Percentiles rank a stretch among this genome's conserved stretches.
These are phyloP conservation scores for Lasioglossum villosulum DNA, from an alignment of 2,888 invertebrate genomes.

Conservation along the genomic window DNA sequence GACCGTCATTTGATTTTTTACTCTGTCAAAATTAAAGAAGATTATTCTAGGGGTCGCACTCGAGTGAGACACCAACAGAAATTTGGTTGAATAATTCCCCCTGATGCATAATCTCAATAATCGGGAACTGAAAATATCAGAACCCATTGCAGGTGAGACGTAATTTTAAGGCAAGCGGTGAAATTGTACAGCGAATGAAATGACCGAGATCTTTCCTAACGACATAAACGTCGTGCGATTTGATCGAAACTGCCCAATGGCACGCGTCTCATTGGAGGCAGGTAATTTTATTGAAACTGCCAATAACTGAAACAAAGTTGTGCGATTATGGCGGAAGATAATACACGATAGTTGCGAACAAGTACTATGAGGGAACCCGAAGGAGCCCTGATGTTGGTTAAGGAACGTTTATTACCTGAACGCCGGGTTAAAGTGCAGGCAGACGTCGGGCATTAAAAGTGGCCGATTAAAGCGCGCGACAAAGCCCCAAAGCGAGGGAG, in stretches of 20 bases:
- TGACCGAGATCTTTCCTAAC: not conserved
- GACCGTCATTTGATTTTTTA: no score
- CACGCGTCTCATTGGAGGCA: not conserved
- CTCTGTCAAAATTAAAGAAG: no score
- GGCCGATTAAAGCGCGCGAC: conserved; percentile 26
- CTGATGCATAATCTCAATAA: no score
- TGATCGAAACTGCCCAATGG: not conserved
- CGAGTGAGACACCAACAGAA: no score
- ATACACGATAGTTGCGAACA: not conserved
- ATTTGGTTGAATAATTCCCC: no score
- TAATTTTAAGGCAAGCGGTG: no score
- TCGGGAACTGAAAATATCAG: no score
- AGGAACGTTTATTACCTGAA: conserved; percentile 32
- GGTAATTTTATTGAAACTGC: not conserved
- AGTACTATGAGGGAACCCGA: not conserved
- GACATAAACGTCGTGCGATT: not conserved
- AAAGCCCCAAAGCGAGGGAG: conserved; percentile 9
- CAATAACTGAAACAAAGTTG: not conserved
- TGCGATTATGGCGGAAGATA: not conserved
- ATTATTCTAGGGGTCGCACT: no score
- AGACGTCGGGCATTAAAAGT: conserved; percentile 14
- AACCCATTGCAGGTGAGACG: no score
- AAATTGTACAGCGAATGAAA: not conserved
- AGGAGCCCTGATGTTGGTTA: not conserved
- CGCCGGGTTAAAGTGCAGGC: not conserved